Conservation (phyloP, 2,888 invertebrate genomes). For the Parnassius orleans region DNA sequence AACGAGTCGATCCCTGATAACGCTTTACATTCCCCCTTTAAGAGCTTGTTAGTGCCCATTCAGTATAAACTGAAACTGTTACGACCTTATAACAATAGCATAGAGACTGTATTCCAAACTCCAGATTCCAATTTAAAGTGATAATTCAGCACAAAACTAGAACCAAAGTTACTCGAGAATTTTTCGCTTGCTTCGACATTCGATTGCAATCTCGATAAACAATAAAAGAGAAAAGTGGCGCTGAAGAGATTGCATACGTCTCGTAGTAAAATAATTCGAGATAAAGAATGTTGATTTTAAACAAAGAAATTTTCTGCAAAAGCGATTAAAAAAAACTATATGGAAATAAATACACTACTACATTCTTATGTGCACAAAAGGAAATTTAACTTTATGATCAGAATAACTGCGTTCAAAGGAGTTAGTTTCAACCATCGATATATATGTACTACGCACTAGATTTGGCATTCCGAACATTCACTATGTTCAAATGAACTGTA, state of each 20-base stretch:
- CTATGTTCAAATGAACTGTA: too few relatives aligned
- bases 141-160: slow-evolving; percentile 20
- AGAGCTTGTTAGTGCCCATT: slow-evolving; percentile 34
- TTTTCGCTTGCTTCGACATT: slow-evolving; percentile 26
- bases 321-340: background rate
- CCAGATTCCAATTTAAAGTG: slow-evolving; percentile 3
- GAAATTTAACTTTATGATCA: too few relatives aligned
- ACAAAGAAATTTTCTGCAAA: background rate
- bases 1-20: slow-evolving; percentile 64
- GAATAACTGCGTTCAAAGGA: too few relatives aligned
- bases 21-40: slow-evolving; percentile 35
- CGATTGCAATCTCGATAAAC: slow-evolving; percentile 15
- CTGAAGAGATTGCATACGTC: slow-evolving; percentile 11
- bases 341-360: background rate
- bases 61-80: background rate
- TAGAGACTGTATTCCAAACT: slow-evolving; percentile 4
- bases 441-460: too few relatives aligned
- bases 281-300: slow-evolving; percentile 4
- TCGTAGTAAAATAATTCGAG: background rate
- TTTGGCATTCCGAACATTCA: too few relatives aligned
- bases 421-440: too few relatives aligned
- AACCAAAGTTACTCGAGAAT: slow-evolving; percentile 27
- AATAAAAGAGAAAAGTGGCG: slow-evolving; percentile 12
- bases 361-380: too few relatives aligned
- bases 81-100: slow-evolving; percentile 11